These are phyloP conservation scores for Apodemia mormo DNA, from an alignment of 2,888 invertebrate genomes.

Conservation along the genomic window DNA sequence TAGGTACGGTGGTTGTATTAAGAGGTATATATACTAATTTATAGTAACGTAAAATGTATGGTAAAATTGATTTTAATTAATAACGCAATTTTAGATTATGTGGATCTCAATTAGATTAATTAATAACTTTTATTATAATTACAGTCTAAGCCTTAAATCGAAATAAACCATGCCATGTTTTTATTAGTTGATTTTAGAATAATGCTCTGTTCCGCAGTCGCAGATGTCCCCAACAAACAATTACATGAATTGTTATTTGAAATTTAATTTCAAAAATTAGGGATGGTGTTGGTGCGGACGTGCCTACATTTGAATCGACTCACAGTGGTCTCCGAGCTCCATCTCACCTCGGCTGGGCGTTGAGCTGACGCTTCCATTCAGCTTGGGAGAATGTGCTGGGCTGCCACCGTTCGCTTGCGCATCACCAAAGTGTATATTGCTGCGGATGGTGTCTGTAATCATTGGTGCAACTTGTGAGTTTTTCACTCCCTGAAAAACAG, in stretches of 20 bases:
- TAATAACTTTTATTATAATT: no score
- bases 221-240: slow-evolving; percentile 7
- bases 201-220: slow-evolving; percentile 34
- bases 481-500: slow-evolving; percentile 61
- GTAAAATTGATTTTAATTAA: no score
- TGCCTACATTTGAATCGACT: slow-evolving; percentile 71
- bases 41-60: no score
- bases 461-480: slow-evolving; percentile 70
- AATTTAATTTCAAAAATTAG: slow-evolving; percentile 22
- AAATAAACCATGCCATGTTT: not conserved
- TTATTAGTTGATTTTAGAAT: not conserved
- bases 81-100: no score
- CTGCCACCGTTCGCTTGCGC: slow-evolving; percentile 61
- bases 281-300: slow-evolving; percentile 50
- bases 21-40: no score
- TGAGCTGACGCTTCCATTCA: slow-evolving; percentile 67
- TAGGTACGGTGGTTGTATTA: no score
- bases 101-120: no score
- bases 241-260: not conserved
- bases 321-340: slow-evolving; percentile 72
- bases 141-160: no score
- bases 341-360: slow-evolving; percentile 78
- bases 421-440: slow-evolving; percentile 82
- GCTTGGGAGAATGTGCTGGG: slow-evolving; percentile 62
- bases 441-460: slow-evolving; percentile 83